phyloP scores from a whole-genome alignment of 2,888 invertebrate species.

The Macrosiphum euphorbiae region DNA sequence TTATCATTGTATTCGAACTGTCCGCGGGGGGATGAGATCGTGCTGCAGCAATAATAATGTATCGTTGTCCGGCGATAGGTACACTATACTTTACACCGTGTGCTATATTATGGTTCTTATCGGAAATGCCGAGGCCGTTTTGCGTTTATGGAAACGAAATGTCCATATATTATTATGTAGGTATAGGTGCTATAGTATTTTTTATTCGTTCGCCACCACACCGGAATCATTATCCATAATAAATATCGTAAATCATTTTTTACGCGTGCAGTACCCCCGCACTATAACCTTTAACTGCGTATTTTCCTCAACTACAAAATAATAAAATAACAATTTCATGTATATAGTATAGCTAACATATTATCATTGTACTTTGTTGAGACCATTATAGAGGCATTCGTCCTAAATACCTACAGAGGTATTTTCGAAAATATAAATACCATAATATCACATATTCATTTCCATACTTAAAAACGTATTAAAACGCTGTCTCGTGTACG shows the following conservation, averaged over 20 bases:
- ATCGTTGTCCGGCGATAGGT: not conserved
- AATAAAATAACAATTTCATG: not conserved
- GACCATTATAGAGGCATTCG: not conserved
- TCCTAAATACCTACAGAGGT: not conserved
- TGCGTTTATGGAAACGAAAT: not conserved
- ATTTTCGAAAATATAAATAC: not conserved
- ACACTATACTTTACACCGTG: not conserved
- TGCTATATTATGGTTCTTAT: not conserved
- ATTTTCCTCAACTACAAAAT: not conserved
- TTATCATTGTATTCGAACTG: not conserved
- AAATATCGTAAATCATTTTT: conserved; percentile 6
- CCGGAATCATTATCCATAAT: not conserved
- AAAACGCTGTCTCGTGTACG: not conserved
- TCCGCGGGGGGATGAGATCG: not conserved
- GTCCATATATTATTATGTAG: not conserved
- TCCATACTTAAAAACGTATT: not conserved
- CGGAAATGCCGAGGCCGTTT: not conserved
- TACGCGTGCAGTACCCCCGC: not conserved
- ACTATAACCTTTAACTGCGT: not conserved
- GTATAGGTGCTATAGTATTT: not conserved
- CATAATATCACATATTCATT: not conserved
- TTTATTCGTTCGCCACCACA: not conserved
- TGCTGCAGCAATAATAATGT: not conserved
- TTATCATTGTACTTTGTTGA: not conserved
- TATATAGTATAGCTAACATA: not conserved